Percentiles rank a stretch among this genome's conserved stretches.
Evolutionary conservation across 2,888 invertebrate species (phyloP).

Genomic region (Nesidiocoris tenuis): DNA sequence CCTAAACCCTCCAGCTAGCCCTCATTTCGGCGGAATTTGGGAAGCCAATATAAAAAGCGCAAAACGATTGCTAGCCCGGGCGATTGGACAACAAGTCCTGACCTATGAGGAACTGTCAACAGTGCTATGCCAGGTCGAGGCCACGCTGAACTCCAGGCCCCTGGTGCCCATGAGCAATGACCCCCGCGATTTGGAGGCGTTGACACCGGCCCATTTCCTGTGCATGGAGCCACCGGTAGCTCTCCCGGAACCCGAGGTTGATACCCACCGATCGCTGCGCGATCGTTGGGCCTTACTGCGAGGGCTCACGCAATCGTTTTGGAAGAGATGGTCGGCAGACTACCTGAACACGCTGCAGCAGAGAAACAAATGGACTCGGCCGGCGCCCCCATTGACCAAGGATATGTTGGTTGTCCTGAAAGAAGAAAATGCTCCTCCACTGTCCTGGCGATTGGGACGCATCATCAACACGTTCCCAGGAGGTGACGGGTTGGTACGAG

Average conservation of each 20-base stretch:
- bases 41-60: constrained; percentile 9
- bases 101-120: constrained; percentile 10
- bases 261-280: neutral
- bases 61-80: neutral
- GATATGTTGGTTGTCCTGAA: neutral
- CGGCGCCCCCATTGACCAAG: neutral
- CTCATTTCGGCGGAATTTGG: constrained; percentile 39
- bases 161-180: neutral
- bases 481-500: neutral
- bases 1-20: constrained; percentile 48
- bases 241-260: neutral
- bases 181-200: neutral
- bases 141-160: constrained; percentile 2
- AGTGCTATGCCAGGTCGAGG: neutral
- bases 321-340: neutral
- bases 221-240: neutral
- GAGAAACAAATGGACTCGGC: neutral
- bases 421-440: neutral
- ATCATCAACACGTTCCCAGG: neutral
- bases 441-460: neutral
- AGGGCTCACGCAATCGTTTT: neutral
- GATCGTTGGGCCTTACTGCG: neutral
- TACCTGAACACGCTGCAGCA: neutral
- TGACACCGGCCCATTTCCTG: constrained; percentile 4
- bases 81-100: neutral